Base-by-base conservation (phyloP, 2,797 vertebrate species). In the Pogoniulus pusillus region DNA sequence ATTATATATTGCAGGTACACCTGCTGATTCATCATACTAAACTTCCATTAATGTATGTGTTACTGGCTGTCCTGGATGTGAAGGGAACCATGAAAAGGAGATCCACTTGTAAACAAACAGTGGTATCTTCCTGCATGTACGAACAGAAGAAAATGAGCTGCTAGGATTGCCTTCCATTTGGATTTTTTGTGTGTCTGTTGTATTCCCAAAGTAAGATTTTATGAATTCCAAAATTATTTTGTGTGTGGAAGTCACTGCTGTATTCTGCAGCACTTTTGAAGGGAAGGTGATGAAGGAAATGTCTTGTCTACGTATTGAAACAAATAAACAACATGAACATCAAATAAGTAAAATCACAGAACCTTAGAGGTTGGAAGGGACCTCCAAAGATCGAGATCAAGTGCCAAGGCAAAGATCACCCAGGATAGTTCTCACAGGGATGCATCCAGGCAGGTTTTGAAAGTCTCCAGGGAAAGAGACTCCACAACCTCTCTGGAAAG, bases 1-100 rank as follows among this genome's bases (percentile, higher is more conserved):
- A 74, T 58, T 89, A 51, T 65, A 39, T 77, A 78, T 84, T 89
- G 66, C 37, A 74, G 53, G 68, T 94, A 73, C 32, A 90, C 51
- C 45, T 88, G 59, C 76, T 92, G 87, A 88, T 92, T 82, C 75
- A 63, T 78, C 58, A 51, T 77, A 74, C n/a, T 93, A 66, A 86
- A 66, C 62, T 89, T 91, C 55, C 63, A 62, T 66, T 85, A 76
- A 64, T 57, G 23, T 62, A 7, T 64, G 60, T 84, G 57, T 62
- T 82, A 69, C 45, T 62, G 66, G 24, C 47, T 87, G 80, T 81
- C 45, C 66, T 32, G 34, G 54, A 49, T 85, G 54, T 59, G 54
- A 87, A 74, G 58, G 66, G 49, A 87, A 71, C 75, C 63, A 68
- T 51, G n/a, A 81, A 57, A 76, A 76, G 53, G 70, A 69, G 19